A percentile compares a stretch with the other conserved stretches of the same genome.
Evolutionary conservation across 2,797 vertebrate species (phyloP).

Genomic region (Balearica regulorum): DNA sequence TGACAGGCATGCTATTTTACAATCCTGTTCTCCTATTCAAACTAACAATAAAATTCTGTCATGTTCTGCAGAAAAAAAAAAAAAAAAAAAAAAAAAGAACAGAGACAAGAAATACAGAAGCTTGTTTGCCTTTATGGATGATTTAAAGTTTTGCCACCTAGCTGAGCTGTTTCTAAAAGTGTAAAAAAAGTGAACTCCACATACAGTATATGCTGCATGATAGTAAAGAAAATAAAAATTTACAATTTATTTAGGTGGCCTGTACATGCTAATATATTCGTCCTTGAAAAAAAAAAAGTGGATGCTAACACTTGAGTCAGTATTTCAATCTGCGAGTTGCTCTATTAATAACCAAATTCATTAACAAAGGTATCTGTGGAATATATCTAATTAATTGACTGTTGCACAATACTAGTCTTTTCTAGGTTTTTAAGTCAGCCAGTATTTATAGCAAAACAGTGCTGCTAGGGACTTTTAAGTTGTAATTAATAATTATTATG

Average conservation of each 20-base stretch:
- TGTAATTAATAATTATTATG: slow-evolving; percentile 53
- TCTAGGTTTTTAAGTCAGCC: slow-evolving; percentile 32
- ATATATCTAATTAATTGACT: slow-evolving; percentile 40
- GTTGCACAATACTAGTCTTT: slow-evolving; percentile 12
- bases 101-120: background rate
- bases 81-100: background rate
- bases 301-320: background rate
- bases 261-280: background rate
- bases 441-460: slow-evolving; percentile 49
- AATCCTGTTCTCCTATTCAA: background rate
- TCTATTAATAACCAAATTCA: slow-evolving; percentile 16
- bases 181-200: background rate
- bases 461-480: slow-evolving; percentile 22
- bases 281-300: background rate
- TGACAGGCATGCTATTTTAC: background rate
- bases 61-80: background rate
- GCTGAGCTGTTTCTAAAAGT: background rate
- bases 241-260: background rate
- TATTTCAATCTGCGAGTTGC: background rate
- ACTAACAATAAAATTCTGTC: background rate
- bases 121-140: background rate
- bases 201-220: background rate
- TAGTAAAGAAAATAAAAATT: background rate
- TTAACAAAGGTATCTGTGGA: slow-evolving; percentile 22
- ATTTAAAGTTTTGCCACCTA: background rate